Percentiles rank a stretch among this genome's conserved stretches.
Conservation (phyloP, 2,888 invertebrate species). For the Scaptomyza caliginosa region DNA sequence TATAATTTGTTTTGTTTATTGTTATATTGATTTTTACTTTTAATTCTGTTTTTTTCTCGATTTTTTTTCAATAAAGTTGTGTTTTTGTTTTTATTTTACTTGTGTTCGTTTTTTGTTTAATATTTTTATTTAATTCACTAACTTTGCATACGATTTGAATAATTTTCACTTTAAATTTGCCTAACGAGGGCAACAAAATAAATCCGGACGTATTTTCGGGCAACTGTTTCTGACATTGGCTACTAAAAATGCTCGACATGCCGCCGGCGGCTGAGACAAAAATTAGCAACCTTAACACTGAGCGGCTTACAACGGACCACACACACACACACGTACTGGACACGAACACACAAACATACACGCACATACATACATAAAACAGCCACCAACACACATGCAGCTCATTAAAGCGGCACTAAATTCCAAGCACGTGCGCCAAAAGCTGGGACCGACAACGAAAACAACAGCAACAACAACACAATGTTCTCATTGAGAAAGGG, state of each 20-base stretch:
- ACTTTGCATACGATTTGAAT: conserved; percentile 42
- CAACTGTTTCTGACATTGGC: conserved; percentile 31
- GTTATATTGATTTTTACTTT: conserved; percentile 13
- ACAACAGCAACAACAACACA: conserved; percentile 39
- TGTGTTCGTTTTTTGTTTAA: conserved; percentile 22
- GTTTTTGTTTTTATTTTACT: conserved; percentile 8
- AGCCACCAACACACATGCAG: conserved; percentile 59
- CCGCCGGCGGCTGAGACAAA: conserved; percentile 70
- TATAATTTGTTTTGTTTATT: conserved; percentile 17
- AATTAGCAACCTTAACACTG: conserved; percentile 75
- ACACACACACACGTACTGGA: conserved; percentile 52
- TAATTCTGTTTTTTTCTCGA: neutral
- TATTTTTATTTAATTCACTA: conserved; percentile 20
- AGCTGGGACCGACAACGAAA: conserved; percentile 46
- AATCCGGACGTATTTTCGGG: conserved; percentile 49
- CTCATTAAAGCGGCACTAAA: conserved; percentile 74
- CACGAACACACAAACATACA: conserved; percentile 27
- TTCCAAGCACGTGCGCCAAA: conserved; percentile 70
- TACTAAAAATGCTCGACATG: conserved; percentile 72
- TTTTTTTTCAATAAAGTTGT: conserved; percentile 29
- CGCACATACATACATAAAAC: conserved; percentile 2
- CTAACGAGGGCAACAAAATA: conserved; percentile 44
- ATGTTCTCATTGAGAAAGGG: conserved; percentile 5
- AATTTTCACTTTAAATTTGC: conserved; percentile 44
- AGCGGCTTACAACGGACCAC: conserved; percentile 54